Percentiles rank a stretch among this genome's conserved stretches.
These are phyloP conservation scores for Phaedon cochleariae DNA, from an alignment of 2,888 invertebrate genomes.

Conservation along the genomic window DNA sequence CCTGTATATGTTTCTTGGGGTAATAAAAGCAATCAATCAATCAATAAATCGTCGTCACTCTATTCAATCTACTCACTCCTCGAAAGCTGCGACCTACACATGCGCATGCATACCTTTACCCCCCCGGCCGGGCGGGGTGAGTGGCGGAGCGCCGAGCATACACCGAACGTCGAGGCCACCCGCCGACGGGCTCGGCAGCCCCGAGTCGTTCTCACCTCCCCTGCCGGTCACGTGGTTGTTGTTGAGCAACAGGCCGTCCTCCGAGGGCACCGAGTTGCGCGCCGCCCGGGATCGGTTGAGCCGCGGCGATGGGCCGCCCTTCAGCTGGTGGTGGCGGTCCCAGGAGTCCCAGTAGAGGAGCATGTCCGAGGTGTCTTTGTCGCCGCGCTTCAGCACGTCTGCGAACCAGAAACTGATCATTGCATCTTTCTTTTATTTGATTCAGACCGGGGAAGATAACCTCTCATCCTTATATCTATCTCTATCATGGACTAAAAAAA, in stretches of 20 bases:
- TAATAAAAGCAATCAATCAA: too few relatives aligned
- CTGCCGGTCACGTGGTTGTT: constrained; percentile 57
- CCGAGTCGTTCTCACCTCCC: constrained; percentile 58
- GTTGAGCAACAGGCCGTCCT: constrained; percentile 65
- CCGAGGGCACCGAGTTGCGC: constrained; percentile 69
- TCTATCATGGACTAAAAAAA: too few relatives aligned
- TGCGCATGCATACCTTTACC: constrained; percentile 59
- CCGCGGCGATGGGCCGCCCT: constrained; percentile 65
- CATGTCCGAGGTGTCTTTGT: constrained; percentile 67
- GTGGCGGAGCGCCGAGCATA: constrained; percentile 46
- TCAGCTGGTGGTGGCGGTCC: constrained; percentile 66
- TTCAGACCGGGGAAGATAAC: too few relatives aligned
- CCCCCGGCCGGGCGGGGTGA: constrained; percentile 56
- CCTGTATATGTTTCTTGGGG: too few relatives aligned
- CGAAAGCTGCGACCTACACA: too few relatives aligned
- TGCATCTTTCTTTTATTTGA: too few relatives aligned
- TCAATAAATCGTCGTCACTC: too few relatives aligned
- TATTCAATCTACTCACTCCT: too few relatives aligned
- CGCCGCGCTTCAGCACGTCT: constrained; percentile 70
- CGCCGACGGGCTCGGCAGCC: constrained; percentile 65
- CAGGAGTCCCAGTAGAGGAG: constrained; percentile 95
- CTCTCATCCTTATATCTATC: too few relatives aligned
- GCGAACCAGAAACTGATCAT: constrained; percentile 16
- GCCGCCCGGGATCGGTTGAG: constrained; percentile 62
- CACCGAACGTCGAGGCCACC: constrained; percentile 63